Percentiles rank a stretch among this genome's conserved stretches.
Evolutionary conservation across 2,888 invertebrate species (phyloP).

Genomic region (Dasypogon diadema): DNA sequence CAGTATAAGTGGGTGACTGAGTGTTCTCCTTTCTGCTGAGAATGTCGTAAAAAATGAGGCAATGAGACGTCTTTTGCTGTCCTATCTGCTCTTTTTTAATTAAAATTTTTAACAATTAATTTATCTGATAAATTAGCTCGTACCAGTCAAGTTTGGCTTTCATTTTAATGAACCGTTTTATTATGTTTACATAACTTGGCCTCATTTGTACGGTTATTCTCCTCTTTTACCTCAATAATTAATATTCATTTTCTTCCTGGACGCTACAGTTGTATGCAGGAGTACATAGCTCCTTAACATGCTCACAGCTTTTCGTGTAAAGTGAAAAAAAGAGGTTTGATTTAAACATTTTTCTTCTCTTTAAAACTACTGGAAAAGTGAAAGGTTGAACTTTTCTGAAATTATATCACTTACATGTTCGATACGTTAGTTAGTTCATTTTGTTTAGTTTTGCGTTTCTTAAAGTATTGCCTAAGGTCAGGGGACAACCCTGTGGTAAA

Average conservation of each 20-base stretch:
- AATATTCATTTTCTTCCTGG: not conserved
- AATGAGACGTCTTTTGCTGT: conserved; percentile 50
- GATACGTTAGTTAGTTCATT: no score
- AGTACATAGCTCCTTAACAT: not conserved
- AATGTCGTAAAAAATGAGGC: conserved; percentile 52
- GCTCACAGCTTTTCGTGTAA: not conserved
- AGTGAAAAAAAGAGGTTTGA: no score
- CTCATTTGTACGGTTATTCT: conserved; percentile 31
- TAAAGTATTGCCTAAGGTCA: no score
- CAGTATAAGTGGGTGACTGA: conserved; percentile 44
- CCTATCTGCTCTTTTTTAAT: conserved; percentile 53
- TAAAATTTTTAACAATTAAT: conserved; percentile 56
- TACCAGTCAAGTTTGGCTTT: conserved; percentile 52
- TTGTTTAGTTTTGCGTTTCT: no score
- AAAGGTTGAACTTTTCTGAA: no score
- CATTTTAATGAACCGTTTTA: conserved; percentile 55
- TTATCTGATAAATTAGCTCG: conserved; percentile 57
- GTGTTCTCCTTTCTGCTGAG: conserved; percentile 27
- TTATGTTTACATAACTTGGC: conserved; percentile 50
- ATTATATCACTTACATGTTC: no score
- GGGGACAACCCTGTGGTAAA: no score
- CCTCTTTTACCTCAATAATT: conserved; percentile 18
- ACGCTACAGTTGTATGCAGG: no score
- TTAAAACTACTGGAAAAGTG: no score
- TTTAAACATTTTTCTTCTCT: no score